Evolutionary conservation across 1,140 invertebrate species (phyloP).

Genomic region (Theocolax elegans): DNA sequence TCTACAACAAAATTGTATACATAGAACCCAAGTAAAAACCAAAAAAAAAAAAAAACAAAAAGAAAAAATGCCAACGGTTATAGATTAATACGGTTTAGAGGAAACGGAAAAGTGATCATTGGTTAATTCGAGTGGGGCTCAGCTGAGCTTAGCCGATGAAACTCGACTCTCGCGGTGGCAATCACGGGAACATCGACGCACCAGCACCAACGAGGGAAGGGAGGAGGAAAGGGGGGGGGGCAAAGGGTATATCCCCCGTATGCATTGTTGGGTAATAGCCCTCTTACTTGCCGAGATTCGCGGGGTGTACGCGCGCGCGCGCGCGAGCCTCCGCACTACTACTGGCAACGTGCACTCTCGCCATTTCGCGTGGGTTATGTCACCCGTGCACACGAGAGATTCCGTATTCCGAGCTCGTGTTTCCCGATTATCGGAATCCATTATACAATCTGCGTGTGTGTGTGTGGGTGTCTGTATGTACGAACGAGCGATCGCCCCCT

Average conservation of each 20-base stretch:
- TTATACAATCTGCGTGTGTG: background rate
- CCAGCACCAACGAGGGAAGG: too few species aligned
- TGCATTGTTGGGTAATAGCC: constrained; percentile 30
- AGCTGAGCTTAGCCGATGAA: too few species aligned
- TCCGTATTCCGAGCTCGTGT: constrained; percentile 1
- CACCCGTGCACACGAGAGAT: background rate
- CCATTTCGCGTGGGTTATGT: background rate
- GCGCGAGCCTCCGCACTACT: too few species aligned
- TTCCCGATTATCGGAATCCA: constrained; percentile 27
- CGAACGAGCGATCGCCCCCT: background rate
- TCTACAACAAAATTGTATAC: too few species aligned
- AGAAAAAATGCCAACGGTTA: too few species aligned
- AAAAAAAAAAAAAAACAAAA: too few species aligned
- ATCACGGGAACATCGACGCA: too few species aligned
- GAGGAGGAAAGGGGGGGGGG: too few species aligned
- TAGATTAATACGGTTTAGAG: too few species aligned
- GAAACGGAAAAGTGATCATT: background rate
- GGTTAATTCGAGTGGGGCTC: background rate
- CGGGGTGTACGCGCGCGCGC: background rate
- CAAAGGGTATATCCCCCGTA: background rate
- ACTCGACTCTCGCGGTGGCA: too few species aligned
- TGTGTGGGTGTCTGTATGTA: background rate
- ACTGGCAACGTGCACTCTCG: too few species aligned
- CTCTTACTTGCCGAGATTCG: background rate
- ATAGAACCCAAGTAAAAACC: too few species aligned